A percentile compares a stretch with the other conserved stretches of the same genome.
Conservation (phyloP, 2,113 vertebrate genomes). For the Tylochromis polylepis region DNA sequence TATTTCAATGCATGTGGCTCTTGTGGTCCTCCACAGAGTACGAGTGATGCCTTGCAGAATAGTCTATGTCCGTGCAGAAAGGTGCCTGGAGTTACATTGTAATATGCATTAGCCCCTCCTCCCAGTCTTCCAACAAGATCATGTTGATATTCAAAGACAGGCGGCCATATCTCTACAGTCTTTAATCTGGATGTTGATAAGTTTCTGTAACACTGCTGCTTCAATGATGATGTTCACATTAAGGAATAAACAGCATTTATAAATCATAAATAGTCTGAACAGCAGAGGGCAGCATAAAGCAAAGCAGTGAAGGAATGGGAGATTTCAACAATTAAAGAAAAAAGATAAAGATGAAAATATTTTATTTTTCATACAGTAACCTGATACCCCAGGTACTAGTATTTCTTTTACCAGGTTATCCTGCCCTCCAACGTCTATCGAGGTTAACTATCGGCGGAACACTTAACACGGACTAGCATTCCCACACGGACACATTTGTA, state of each 20-base stretch:
- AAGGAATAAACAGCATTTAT: neutral
- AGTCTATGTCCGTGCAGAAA: neutral
- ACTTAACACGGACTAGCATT: neutral
- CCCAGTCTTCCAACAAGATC: neutral
- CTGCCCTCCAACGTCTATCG: neutral
- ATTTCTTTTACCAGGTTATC: neutral
- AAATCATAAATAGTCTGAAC: neutral
- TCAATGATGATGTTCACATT: neutral
- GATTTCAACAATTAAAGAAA: neutral
- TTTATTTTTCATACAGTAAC: neutral
- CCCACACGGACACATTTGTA: slow-evolving; percentile 9
- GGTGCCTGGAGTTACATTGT: neutral
- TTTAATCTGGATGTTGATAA: neutral
- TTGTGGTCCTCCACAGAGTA: neutral
- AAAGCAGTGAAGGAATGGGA: neutral
- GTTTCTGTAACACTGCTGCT: neutral
- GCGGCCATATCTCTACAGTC: neutral
- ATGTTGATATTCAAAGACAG: neutral
- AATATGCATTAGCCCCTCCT: neutral
- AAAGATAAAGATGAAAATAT: neutral
- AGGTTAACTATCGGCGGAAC: neutral
- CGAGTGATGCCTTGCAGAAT: neutral
- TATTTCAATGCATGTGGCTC: neutral
- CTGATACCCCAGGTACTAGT: neutral
- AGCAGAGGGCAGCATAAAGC: neutral